These are phyloP conservation scores for Petromus typicus DNA, from an alignment of 2,113 vertebrate genomes.

Conservation along the genomic window DNA sequence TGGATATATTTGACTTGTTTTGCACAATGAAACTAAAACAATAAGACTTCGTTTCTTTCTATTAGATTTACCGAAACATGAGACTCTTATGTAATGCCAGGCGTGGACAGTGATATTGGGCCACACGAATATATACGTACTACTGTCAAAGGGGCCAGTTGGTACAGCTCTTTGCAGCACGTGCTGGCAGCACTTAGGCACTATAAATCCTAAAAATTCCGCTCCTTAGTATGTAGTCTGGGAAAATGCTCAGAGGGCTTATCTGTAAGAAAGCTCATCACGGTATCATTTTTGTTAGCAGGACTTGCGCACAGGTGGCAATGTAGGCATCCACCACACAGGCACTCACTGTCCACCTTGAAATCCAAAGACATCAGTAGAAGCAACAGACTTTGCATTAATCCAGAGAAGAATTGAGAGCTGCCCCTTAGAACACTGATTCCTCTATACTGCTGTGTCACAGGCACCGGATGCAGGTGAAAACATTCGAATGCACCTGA, in stretches of 20 bases:
- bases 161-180: background rate
- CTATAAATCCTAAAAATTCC: background rate
- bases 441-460: background rate
- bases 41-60: background rate
- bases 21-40: constrained; percentile 35
- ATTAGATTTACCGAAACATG: background rate
- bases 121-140: background rate
- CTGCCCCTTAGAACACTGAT: background rate
- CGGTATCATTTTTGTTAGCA: background rate
- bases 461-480: too few species aligned
- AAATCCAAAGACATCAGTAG: background rate
- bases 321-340: background rate
- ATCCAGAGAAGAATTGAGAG: background rate
- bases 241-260: background rate
- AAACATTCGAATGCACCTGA: background rate
- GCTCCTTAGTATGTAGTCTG: background rate
- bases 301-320: background rate
- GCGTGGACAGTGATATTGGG: background rate
- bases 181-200: background rate
- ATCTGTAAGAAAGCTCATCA: background rate
- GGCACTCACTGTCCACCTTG: background rate
- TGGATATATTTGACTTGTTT: background rate
- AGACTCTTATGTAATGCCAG: background rate
- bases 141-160: background rate
- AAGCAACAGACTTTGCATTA: background rate